Evolutionary conservation across 2,888 invertebrate species (phyloP).

Genomic region (Sympetrum striolatum): DNA sequence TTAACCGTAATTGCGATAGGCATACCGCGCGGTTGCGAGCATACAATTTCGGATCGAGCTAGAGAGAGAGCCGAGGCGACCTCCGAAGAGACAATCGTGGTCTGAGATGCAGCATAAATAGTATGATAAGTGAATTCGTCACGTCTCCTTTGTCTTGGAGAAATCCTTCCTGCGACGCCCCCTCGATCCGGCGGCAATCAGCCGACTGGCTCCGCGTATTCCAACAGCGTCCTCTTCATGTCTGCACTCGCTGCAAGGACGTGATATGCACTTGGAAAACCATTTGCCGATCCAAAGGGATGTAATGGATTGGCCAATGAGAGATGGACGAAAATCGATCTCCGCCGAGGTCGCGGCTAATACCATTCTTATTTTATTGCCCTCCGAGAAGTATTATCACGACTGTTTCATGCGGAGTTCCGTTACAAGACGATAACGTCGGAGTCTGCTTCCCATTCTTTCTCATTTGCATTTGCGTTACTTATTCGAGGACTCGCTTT

Average conservation of each 20-base stretch:
- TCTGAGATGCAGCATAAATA: neutral
- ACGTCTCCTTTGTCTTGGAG: neutral
- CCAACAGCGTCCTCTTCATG: slow-evolving; percentile 7
- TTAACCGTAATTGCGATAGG: too few species aligned
- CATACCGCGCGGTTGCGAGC: too few species aligned
- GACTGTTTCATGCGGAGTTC: neutral
- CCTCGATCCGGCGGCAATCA: slow-evolving; percentile 8
- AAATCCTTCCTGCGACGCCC: neutral
- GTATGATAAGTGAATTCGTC: neutral
- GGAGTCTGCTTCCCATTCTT: neutral
- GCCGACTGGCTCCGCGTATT: neutral
- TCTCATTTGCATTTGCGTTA: neutral
- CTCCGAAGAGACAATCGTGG: neutral
- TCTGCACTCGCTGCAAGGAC: slow-evolving; percentile 5
- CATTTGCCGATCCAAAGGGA: neutral
- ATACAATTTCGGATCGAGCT: too few species aligned
- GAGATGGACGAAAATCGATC: neutral
- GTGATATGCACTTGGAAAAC: slow-evolving; percentile 27
- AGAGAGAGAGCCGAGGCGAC: too few species aligned
- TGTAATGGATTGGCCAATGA: neutral
- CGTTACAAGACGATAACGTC: neutral
- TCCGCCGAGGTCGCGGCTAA: too few species aligned
- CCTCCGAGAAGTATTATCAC: neutral
- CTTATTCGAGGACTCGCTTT: too few species aligned
- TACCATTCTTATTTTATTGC: neutral